Conservation (phyloP, 1,140 invertebrate species). For the Phthorimaea operculella region DNA sequence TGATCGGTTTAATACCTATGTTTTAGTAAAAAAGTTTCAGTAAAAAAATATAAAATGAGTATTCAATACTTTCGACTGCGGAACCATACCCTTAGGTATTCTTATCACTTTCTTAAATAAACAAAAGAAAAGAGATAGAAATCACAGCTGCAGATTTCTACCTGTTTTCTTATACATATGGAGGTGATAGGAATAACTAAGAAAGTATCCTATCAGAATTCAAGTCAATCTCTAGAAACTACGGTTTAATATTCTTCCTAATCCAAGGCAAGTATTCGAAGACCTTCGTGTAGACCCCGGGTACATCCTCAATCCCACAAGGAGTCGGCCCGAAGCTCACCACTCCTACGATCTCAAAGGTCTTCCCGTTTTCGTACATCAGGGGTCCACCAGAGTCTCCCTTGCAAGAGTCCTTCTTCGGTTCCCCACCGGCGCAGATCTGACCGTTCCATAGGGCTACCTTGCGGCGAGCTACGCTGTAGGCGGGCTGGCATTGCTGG, state of each 20-base stretch:
- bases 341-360: constrained; percentile 60
- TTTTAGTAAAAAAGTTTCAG: too few relatives aligned
- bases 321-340: constrained; percentile 71
- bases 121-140: too few relatives aligned
- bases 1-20: too few relatives aligned
- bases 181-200: too few relatives aligned
- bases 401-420: constrained; percentile 39
- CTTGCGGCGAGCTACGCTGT: background rate
- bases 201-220: background rate
- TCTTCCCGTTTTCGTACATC: constrained; percentile 49
- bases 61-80: too few relatives aligned
- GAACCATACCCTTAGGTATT: too few relatives aligned
- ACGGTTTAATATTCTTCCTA: constrained; percentile 34
- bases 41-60: too few relatives aligned
- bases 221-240: background rate
- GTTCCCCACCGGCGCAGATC: constrained; percentile 40
- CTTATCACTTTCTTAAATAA: too few relatives aligned
- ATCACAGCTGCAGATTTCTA: too few relatives aligned
- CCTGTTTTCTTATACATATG: too few relatives aligned
- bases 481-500: constrained; percentile 64
- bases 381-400: constrained; percentile 70
- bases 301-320: constrained; percentile 67
- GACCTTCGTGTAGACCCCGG: constrained; percentile 73
- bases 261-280: constrained; percentile 70
- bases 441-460: constrained; percentile 46